Evolutionary conservation across 1,140 invertebrate species (phyloP), one percentile per base, ranked within the genome.

Genomic region (Micrasema longulum): DNA sequence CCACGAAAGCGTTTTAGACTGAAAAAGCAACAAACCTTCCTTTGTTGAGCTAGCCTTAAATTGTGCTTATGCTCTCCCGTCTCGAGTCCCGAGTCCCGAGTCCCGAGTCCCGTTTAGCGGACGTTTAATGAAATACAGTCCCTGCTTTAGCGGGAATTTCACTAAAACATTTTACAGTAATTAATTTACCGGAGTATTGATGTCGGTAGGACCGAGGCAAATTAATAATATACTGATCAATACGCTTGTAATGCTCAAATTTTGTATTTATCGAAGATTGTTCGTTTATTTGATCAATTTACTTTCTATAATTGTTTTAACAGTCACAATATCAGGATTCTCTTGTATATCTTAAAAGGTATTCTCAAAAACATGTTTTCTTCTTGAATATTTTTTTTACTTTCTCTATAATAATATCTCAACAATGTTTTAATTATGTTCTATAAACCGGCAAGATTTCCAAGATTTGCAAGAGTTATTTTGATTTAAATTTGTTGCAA

Each of bases 11-110:
- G 55, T 22, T 41, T 38, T 22, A 41, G 9, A 1, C 16, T 41
- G 55, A 60, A 60, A 60, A 60, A 60, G 35, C 55, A 38, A 41
- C 55, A 48, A 48, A 48, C 52, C 4, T 23, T 4, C 55, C 35
- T 20, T 41, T 60, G 36, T 41, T 22, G 23, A 53, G 50, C 22
- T 23, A 7, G 20, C 50, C 50, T 26, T 53, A 53, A 48, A 48
- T 35, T 53, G 50, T 31, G 50, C 50, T 53, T 48, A 48, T 48
- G 16, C 47, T 14, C 26, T 31, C 7, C 26, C 7, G 26, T 31
- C 2, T 31, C n/a, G n/a, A 31, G 3, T 31, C 43, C 52, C 52
- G 20, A 36, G 31, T n/a, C 23, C 50, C 14, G 4, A 23, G 5
- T 26, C 12, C 14, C 12, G 53, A 52, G 26, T 1, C 52, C 36